Evolutionary conservation across 2,113 vertebrate genomes (phyloP).

Genomic region (Arenaria interpres): DNA sequence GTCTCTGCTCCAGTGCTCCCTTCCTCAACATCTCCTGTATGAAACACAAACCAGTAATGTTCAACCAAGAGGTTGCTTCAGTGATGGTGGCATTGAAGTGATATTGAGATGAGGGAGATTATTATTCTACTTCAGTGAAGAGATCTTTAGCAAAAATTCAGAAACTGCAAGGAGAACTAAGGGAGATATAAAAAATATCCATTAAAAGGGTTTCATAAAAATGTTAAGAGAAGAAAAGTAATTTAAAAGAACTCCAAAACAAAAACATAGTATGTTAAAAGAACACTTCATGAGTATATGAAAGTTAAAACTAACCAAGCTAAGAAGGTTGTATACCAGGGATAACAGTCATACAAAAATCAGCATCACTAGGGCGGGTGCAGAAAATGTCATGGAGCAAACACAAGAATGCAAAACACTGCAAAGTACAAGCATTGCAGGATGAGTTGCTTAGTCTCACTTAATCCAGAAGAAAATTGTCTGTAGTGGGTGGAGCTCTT

Average conservation of each 20-base stretch:
- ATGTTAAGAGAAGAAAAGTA: background rate
- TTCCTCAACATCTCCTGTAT: background rate
- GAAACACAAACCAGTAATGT: background rate
- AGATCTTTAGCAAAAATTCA: background rate
- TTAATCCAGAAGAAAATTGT: background rate
- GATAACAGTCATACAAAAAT: background rate
- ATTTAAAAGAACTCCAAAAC: background rate
- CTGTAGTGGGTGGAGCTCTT: background rate
- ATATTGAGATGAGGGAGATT: background rate
- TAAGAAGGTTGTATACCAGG: background rate
- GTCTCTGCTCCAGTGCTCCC: background rate
- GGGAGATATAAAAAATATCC: background rate
- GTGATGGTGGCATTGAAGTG: background rate
- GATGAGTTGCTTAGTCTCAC: background rate
- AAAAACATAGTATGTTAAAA: background rate
- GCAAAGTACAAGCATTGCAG: background rate
- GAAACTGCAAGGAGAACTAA: background rate
- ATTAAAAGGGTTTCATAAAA: background rate
- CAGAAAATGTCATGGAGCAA: background rate
- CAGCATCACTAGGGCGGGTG: background rate
- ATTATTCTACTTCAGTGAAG: background rate
- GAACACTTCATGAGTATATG: background rate
- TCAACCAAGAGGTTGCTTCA: background rate
- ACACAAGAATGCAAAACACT: background rate
- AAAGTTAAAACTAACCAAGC: background rate